Percentiles rank a stretch among this genome's conserved stretches.
phyloP scores from a whole-genome alignment of 2,113 vertebrate species.

The Tragulus kanchil region DNA sequence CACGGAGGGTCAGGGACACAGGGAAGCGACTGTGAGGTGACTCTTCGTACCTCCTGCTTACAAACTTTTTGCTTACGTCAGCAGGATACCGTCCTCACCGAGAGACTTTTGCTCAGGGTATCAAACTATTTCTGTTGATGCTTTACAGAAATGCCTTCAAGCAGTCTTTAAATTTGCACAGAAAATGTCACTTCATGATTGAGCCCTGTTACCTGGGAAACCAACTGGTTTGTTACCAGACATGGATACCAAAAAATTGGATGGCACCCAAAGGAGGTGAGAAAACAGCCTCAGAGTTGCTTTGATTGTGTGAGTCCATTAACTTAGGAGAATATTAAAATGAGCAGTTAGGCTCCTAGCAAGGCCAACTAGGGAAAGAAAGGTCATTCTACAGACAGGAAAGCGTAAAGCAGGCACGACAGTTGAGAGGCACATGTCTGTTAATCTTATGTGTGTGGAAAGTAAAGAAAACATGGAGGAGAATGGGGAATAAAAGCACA shows the following conservation, averaged over 20 bases:
- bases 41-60: not conserved
- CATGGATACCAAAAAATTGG: too few relatives aligned
- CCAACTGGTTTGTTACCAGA: not conserved
- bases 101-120: not conserved
- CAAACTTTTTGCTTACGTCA: not conserved
- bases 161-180: not conserved
- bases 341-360: not conserved
- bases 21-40: rapidly evolving
- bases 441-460: rapidly evolving
- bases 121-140: not conserved
- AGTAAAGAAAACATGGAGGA: rapidly evolving
- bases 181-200: not conserved
- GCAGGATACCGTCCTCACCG: rapidly evolving
- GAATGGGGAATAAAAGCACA: rapidly evolving
- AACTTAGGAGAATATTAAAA: not conserved
- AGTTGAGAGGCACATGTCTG: rapidly evolving
- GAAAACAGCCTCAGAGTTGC: rapidly evolving
- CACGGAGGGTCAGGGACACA: rapidly evolving
- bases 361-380: rapidly evolving
- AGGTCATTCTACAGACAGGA: rapidly evolving
- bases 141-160: not conserved
- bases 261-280: not conserved
- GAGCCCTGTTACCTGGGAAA: not conserved
- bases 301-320: not conserved
- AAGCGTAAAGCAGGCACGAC: rapidly evolving